Conservation (phyloP, 2,888 invertebrate species). For the Agonum fuliginosum region DNA sequence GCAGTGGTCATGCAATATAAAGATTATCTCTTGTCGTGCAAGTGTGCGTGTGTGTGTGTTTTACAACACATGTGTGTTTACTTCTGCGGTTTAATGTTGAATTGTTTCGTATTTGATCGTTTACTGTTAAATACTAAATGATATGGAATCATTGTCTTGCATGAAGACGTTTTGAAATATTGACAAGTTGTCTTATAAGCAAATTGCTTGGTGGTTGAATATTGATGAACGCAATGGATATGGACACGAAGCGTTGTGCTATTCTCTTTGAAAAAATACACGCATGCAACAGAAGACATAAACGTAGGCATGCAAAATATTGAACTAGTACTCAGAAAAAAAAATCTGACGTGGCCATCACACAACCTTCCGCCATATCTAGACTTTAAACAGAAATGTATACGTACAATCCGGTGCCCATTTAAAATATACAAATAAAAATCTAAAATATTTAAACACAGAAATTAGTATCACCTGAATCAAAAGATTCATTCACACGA, state of each 20-base stretch:
- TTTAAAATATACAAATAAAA: too few relatives aligned
- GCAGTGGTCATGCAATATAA: neutral
- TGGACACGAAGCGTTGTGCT: neutral
- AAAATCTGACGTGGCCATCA: too few relatives aligned
- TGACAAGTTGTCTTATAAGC: neutral
- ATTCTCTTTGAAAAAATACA: neutral
- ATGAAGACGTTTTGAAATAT: slow-evolving; percentile 10
- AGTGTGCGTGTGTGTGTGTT: neutral
- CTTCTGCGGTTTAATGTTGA: neutral
- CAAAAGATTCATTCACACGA: too few relatives aligned
- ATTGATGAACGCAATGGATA: neutral
- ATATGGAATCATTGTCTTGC: neutral
- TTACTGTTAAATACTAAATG: neutral
- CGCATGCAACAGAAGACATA: too few relatives aligned
- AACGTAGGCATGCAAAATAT: too few relatives aligned
- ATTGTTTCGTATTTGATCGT: neutral
- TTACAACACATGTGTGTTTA: neutral
- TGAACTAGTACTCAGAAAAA: too few relatives aligned
- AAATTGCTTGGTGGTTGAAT: neutral
- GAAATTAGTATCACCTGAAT: too few relatives aligned
- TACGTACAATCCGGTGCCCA: too few relatives aligned
- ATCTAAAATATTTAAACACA: too few relatives aligned
- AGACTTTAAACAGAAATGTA: too few relatives aligned
- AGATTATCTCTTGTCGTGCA: neutral
- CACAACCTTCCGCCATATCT: too few relatives aligned